These are phyloP conservation scores for Catharus minimus DNA, from an alignment of 2,113 vertebrate species.

Conservation along the genomic window DNA sequence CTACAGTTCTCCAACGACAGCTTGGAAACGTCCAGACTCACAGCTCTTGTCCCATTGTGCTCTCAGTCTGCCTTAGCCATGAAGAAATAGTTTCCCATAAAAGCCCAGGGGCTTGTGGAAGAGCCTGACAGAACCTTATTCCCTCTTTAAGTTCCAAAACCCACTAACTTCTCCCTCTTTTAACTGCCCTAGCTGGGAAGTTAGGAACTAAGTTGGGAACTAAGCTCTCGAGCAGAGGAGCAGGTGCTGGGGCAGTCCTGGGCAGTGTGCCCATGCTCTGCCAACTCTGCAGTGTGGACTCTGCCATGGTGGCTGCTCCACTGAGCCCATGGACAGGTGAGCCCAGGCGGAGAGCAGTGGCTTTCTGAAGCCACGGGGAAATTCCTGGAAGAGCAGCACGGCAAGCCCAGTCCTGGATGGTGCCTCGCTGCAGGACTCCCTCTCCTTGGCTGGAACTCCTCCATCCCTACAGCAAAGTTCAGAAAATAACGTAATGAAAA, in stretches of 20 bases:
- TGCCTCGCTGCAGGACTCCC: background rate
- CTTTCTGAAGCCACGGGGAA: background rate
- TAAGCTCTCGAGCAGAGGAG: background rate
- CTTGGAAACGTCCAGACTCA: background rate
- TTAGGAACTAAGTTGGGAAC: background rate
- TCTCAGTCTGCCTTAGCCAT: background rate
- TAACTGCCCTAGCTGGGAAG: background rate
- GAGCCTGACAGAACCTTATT: background rate
- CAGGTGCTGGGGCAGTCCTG: rapidly evolving
- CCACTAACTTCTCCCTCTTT: background rate
- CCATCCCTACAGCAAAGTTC: conserved; percentile 9
- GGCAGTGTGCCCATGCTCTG: background rate
- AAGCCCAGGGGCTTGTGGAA: background rate
- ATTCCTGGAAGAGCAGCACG: background rate
- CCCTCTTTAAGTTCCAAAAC: background rate
- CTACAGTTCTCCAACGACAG: background rate
- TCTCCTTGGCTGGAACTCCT: conserved; percentile 13
- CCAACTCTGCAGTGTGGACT: background rate
- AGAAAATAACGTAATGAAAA: conserved; percentile 42
- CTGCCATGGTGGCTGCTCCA: rapidly evolving
- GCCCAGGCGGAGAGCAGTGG: rapidly evolving
- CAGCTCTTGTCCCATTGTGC: background rate
- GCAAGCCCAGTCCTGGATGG: background rate
- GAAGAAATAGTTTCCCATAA: background rate
- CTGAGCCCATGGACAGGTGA: rapidly evolving